These are phyloP conservation scores for Melanerpes formicivorus DNA, from an alignment of 2,113 vertebrate species.

Conservation along the genomic window DNA sequence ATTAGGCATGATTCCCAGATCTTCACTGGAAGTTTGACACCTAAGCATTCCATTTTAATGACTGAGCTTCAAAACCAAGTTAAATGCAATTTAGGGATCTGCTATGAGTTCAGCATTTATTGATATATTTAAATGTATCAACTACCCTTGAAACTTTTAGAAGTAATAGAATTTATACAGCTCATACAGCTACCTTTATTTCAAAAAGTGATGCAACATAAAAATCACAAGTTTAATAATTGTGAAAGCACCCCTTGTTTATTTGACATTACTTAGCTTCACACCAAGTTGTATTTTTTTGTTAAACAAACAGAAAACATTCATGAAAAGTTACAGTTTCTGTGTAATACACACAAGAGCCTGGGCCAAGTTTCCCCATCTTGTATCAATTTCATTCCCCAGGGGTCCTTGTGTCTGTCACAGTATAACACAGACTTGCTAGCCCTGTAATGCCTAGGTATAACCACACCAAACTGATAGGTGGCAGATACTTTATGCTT, in stretches of 20 bases:
- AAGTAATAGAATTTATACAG: background rate
- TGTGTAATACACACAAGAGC: fast-evolving
- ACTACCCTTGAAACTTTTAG: background rate
- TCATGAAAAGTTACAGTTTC: fast-evolving
- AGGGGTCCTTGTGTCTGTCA: background rate
- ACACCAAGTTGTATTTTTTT: fast-evolving
- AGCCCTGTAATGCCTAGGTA: fast-evolving
- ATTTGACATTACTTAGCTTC: background rate
- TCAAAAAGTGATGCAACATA: fast-evolving
- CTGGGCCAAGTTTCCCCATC: background rate
- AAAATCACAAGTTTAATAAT: background rate
- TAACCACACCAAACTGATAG: background rate
- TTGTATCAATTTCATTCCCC: fast-evolving
- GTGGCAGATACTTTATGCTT: background rate
- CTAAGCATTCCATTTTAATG: background rate
- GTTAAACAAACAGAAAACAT: background rate
- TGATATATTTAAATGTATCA: background rate
- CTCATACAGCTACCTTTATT: background rate
- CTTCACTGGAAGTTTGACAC: background rate
- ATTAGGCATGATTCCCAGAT: background rate
- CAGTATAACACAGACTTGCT: fast-evolving
- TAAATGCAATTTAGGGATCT: background rate
- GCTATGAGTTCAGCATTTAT: background rate
- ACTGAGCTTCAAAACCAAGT: background rate
- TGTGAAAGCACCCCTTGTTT: background rate